Evolutionary conservation across 2,888 invertebrate species (phyloP), one percentile per base, ranked within the genome.

Genomic region (Morpho deidamia): DNA sequence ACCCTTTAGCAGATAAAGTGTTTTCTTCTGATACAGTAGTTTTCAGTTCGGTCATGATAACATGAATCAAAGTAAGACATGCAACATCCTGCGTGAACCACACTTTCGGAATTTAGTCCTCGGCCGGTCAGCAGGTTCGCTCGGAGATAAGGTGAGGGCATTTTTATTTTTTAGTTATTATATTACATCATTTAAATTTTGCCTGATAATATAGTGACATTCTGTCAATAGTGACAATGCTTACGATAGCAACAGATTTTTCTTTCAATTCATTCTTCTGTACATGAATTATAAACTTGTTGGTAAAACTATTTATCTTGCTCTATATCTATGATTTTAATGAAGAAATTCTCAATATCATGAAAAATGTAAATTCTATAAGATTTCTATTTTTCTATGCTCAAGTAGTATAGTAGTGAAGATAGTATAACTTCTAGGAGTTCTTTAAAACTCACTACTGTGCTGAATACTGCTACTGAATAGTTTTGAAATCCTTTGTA

Each of bases 1-100:
- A 94, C 55, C 94, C 94, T 73, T 88, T 90, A 33, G 80, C 65
- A 65, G 78, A 68, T 60, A 89, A 80, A 59, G 88, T 88, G 67
- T 81, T 79, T 74, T 88, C 87, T 78, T 89, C 90, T 53, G 89
- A 90, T 76, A 70, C 57, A 67, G 78, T 72, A 48, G 77, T 71
- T 82, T 83, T 86, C 78, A 82, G 56, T 63, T 87, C 86, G 79
- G 74, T 79, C 89, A 89, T 89, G 76, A 74, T 88, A 85, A 69
- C 58, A 62, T 68, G 65, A 56, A 67, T 72, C 64, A 62, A 60
- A 69, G 63, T 64, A 58, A 68, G 68, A 68, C 61, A 71, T 67
- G 46, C 66, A 72, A 68, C 69, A 68, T 67, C 62, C 62, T 61
- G 68, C 56, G 55, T 62, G 59, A 63, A 60, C 58, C 59, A 58